A percentile compares a stretch with the other conserved stretches of the same genome.
Conservation (phyloP, 1,140 invertebrate species). For the Drosophila paulistorum region DNA sequence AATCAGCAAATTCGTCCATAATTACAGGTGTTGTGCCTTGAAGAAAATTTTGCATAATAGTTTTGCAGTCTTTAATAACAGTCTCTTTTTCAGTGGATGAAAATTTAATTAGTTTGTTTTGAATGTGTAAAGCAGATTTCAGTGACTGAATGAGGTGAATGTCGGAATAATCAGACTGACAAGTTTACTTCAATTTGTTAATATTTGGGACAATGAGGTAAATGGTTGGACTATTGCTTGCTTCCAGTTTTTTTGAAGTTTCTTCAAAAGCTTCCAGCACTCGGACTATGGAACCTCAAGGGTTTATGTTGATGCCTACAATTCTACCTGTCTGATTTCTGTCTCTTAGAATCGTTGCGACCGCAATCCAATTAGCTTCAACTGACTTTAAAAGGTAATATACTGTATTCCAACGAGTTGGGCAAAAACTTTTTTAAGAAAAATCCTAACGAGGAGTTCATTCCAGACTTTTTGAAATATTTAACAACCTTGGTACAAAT, state of each 20-base stretch:
- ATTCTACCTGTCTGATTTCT: not conserved
- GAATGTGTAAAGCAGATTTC: not conserved
- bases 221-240: constrained; percentile 30
- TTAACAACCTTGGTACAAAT: not conserved
- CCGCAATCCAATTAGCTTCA: no score
- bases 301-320: not conserved
- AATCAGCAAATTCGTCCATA: no score
- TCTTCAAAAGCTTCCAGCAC: constrained; percentile 29
- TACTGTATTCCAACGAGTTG: constrained; percentile 36
- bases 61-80: no score
- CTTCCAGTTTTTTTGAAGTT: constrained; percentile 28
- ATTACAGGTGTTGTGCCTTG: no score
- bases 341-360: not conserved
- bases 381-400: constrained; percentile 30
- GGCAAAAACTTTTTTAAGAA: no score
- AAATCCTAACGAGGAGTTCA: no score
- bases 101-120: no score
- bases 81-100: no score
- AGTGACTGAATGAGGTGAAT: constrained; percentile 18
- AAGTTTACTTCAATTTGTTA: constrained; percentile 26
- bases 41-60: no score
- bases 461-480: no score
- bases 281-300: not conserved
- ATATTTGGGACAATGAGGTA: constrained; percentile 29
- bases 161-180: not conserved